Evolutionary conservation across 2,888 invertebrate species (phyloP).

Genomic region (Cephus nigrinus): DNA sequence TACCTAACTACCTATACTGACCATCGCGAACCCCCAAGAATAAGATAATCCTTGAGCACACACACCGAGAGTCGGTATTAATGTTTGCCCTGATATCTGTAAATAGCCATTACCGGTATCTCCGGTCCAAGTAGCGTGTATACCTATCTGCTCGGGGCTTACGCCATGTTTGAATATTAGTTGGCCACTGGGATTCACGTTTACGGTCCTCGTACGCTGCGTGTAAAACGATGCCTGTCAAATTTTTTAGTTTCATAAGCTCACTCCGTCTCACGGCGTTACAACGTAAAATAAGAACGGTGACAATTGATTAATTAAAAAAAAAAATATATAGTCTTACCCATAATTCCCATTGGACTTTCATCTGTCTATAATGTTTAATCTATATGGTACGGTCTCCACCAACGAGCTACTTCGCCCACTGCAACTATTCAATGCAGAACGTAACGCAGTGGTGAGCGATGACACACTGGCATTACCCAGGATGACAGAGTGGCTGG

Average conservation of each 20-base stretch:
- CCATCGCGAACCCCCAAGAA: slow-evolving; percentile 54
- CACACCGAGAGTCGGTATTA: slow-evolving; percentile 57
- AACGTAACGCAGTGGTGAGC: slow-evolving; percentile 42
- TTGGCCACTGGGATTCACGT: slow-evolving; percentile 59
- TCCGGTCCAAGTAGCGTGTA: slow-evolving; percentile 10
- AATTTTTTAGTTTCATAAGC: background rate
- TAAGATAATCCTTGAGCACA: slow-evolving; percentile 62
- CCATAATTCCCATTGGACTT: background rate
- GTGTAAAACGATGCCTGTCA: background rate
- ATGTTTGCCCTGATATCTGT: slow-evolving; percentile 65
- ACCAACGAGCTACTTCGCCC: background rate
- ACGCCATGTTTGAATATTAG: slow-evolving; percentile 60
- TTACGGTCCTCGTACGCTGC: background rate
- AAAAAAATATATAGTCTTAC: background rate
- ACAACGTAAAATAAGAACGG: too few species aligned
- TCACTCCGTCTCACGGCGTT: too few species aligned
- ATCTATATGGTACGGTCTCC: background rate
- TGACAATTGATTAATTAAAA: background rate
- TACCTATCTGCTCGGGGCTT: slow-evolving; percentile 48
- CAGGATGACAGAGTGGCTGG: slow-evolving; percentile 52
- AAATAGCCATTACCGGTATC: slow-evolving; percentile 59
- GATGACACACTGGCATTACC: slow-evolving; percentile 56
- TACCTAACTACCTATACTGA: slow-evolving; percentile 22
- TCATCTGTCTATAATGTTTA: background rate
- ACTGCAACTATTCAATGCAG: slow-evolving; percentile 43